Evolutionary conservation across 2,797 vertebrate species (phyloP), one percentile per base, ranked within the genome.

Genomic region (Myiothlypis coronata): DNA sequence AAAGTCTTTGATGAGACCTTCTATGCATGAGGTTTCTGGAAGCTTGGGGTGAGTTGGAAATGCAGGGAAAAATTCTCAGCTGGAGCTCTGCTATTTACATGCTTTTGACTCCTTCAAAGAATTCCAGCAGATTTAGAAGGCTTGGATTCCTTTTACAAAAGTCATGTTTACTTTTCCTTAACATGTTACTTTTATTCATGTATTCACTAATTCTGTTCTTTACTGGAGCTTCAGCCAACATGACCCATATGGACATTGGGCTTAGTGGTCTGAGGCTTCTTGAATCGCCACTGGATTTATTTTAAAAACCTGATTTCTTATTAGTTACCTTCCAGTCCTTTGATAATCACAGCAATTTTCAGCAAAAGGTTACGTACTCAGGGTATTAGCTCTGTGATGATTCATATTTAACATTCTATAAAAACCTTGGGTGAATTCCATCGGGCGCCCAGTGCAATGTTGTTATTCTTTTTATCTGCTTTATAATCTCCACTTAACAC

Each of bases 101-200:
- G 68, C 68, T 94, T 90, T 89, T 89, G 83, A 76, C 60, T 82
- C 59, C 77, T 92, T 95, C 89, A 90, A 37, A 95, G 83, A 87
- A 95, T 93, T 95, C 89, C 94, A 85, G 78, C 60, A 82, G 87
- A 67, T 96, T 89, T 76, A 72, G 75, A 83, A 94, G 56, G 63
- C 78, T 94, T 44, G 69, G 44, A 63, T 91, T 93, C 81, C 87
- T 93, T 88, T 89, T 59, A 55, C 64, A 89, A 86, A 90, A 93
- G 47, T 84, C 44, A 32, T 80, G 55, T 94, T 95, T 95, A 70
- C 60, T 85, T 93, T 91, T 76, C 82, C 75, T 74, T 71, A 83
- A 86, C 23, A 52, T 87, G 75, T 88, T 88, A 47, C 78, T 92
- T 87, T 79, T 96, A 90, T 89, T 95, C 81, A 87, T 63, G 44